Base-by-base conservation (phyloP, 1,140 invertebrate genomes). In the Leptopilina clavipes region DNA sequence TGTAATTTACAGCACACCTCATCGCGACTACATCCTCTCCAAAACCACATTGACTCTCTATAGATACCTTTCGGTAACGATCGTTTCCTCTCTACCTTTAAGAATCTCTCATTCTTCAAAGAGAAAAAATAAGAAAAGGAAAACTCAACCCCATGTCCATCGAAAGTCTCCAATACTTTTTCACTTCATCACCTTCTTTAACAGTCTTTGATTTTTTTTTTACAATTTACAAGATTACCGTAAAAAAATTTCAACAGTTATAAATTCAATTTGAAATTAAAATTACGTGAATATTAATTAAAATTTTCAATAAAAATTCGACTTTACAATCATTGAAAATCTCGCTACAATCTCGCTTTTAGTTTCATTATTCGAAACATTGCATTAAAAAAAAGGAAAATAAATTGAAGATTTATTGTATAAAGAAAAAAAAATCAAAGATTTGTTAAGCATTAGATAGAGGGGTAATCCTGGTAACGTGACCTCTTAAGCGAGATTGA, bases 1-100 rank as follows among this genome's bases (percentile, higher is more conserved):
- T 83, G 83, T 84, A 84, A 84, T 84, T 84, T 84, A 84, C 83
- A 84, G 82, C 81, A 77, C 77, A 48, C 80, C 80, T 80, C 77
- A 56, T 76, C 82, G 80, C 81, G 76, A 82, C 82, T 82, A 79
- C 79, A 81, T 78, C 82, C 79, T 80, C 81, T 44, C 77, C 78
- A 71, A 74, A 73, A 43, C 71, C 75, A 76, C 37, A 40, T 9
- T 9, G 37, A 40, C 37, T 78, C 73, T 78, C 17, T 70, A 65
- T 65, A 65, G 59, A 65, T 59, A 19, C 52, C 52, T 56, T 56
- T 9, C 17, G 37, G 3, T 40, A 7, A 56, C 52, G 19, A 18
- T 22, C 54, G 6, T 22, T 19, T 22, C 54, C 11, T 59, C 31
- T 10, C 18, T 14, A n/a, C 59, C 59, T 31, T 37, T 31, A 25